These are phyloP conservation scores for Hirtodrosophila duncani DNA, from an alignment of 2,888 invertebrate species.

Conservation along the genomic window DNA sequence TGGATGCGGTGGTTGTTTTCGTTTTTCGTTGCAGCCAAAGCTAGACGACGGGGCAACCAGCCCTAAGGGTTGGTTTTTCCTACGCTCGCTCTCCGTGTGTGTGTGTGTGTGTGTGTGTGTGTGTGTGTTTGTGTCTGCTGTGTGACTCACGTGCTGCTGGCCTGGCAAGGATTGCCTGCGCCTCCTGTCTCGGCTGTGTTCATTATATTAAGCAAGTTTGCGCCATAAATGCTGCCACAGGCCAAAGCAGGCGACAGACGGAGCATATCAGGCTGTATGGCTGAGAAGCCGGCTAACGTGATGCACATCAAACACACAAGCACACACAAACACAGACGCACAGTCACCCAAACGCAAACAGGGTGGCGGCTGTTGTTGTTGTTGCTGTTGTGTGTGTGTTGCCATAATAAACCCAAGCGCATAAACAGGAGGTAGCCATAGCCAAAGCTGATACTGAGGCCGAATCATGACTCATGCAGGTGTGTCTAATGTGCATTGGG, in stretches of 20 bases:
- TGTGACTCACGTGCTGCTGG: conserved; percentile 65
- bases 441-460: conserved; percentile 2
- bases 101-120: conserved; percentile 1
- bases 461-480: conserved; percentile 65
- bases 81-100: background rate
- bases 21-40: conserved; percentile 27
- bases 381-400: conserved; percentile 22
- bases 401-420: conserved; percentile 59
- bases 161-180: conserved; percentile 41
- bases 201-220: conserved; percentile 72
- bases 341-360: conserved; percentile 9
- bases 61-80: conserved; percentile 52
- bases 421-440: conserved; percentile 33
- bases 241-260: conserved; percentile 30
- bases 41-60: too few species aligned
- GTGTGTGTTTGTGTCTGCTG: conserved; percentile 28
- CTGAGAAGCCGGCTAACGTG: conserved; percentile 49
- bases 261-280: too few species aligned
- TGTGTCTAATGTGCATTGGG: conserved; percentile 62
- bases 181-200: conserved; percentile 52
- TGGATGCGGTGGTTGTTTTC: conserved; percentile 65
- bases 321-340: conserved; percentile 6
- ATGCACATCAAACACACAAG: conserved; percentile 9
- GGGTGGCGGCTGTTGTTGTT: conserved; percentile 19
- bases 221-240: conserved; percentile 63